Conservation (phyloP, 2,797 vertebrate species). For the Poecilia wingei region DNA sequence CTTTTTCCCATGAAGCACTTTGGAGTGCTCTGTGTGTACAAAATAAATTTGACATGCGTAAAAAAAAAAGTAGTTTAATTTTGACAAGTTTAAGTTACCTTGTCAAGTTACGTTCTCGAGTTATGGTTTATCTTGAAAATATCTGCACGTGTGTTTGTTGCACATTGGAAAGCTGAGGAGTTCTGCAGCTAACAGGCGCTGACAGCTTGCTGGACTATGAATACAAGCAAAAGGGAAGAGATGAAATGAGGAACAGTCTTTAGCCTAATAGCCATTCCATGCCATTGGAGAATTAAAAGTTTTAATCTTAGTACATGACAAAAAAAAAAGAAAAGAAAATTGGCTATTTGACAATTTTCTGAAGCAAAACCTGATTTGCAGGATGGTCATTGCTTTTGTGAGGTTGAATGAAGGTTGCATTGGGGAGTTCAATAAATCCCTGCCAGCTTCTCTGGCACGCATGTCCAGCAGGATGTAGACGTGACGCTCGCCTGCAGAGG, state of each 20-base stretch:
- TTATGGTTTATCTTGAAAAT: constrained; percentile 13
- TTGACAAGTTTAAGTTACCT: not conserved
- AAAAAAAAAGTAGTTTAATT: not conserved
- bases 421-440: constrained; percentile 7
- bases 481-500: constrained; percentile 6
- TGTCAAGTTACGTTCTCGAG: not conserved
- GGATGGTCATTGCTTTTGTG: not conserved
- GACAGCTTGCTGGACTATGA: constrained; percentile 21
- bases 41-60: not conserved
- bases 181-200: constrained; percentile 16
- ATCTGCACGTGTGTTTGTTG: constrained; percentile 8
- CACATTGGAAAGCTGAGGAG: constrained; percentile 3
- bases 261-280: not conserved
- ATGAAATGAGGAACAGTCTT: not conserved
- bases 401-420: constrained; percentile 4
- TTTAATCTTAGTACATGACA: not conserved
- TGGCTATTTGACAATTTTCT: not conserved
- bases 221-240: constrained; percentile 12
- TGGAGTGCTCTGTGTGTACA: not conserved
- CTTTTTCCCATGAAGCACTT: not conserved
- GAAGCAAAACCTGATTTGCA: not conserved
- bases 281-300: not conserved
- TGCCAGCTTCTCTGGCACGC: constrained; percentile 1
- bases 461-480: constrained; percentile 16
- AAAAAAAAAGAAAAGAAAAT: too few relatives aligned